A percentile compares a stretch with the other conserved stretches of the same genome.
These are phyloP conservation scores for Pelochelys cantorii DNA, from an alignment of 2,797 vertebrate species.

Conservation along the genomic window DNA sequence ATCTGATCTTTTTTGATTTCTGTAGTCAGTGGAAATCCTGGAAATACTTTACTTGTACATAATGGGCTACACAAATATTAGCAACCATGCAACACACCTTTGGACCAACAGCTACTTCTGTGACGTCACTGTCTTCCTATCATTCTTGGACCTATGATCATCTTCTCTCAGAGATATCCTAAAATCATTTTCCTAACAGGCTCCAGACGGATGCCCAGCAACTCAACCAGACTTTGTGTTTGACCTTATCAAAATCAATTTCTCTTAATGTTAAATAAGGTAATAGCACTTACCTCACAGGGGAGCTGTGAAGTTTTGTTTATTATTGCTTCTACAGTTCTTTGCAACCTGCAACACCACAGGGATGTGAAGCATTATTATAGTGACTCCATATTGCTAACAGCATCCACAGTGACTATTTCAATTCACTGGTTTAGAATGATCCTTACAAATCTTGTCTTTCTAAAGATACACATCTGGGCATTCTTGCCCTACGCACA, in stretches of 20 bases:
- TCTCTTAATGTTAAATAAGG: slow-evolving; percentile 1
- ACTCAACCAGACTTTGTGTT: not conserved
- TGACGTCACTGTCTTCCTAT: not conserved
- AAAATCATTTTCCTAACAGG: slow-evolving; percentile 7
- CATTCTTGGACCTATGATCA: not conserved
- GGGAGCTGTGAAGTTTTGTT: not conserved
- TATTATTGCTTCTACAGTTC: not conserved
- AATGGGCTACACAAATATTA: not conserved
- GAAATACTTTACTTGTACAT: not conserved
- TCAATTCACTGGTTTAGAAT: not conserved
- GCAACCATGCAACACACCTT: not conserved
- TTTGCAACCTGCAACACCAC: not conserved
- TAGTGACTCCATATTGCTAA: not conserved
- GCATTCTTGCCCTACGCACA: not conserved
- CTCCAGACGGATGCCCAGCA: not conserved
- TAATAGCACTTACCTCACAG: not conserved
- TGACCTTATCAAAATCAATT: not conserved
- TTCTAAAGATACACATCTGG: not conserved
- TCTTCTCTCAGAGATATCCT: slow-evolving; percentile 14
- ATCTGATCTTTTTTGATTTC: not conserved
- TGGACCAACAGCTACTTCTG: not conserved
- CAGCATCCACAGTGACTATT: slow-evolving; percentile 1
- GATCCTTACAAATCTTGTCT: not conserved
- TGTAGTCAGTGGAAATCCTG: not conserved
- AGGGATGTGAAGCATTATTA: not conserved